Conservation (phyloP, 1,140 invertebrate genomes). For the Danaus melanippus region DNA sequence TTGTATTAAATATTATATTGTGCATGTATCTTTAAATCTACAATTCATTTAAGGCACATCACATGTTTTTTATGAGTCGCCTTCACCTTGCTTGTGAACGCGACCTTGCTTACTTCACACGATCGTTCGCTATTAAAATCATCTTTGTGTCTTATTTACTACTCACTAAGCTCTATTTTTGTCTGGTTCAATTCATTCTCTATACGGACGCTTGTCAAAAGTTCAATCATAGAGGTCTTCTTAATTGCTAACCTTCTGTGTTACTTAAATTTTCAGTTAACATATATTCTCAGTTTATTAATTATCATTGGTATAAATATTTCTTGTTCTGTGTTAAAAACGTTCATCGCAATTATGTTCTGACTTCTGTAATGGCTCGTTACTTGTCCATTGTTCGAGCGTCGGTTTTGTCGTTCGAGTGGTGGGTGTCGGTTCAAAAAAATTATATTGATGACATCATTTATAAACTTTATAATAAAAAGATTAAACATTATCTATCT, state of each 20-base stretch:
- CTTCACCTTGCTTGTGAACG: conserved; percentile 41
- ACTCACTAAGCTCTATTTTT: conserved; percentile 17
- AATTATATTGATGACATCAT: no score
- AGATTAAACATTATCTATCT: no score
- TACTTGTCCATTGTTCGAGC: not conserved
- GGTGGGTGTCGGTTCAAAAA: no score
- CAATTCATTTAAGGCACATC: conserved; percentile 4
- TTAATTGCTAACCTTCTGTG: no score
- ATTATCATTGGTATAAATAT: no score
- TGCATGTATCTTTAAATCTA: no score
- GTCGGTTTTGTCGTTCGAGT: not conserved
- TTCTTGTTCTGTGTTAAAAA: no score
- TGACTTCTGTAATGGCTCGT: not conserved
- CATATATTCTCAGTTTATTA: no score
- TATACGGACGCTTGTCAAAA: conserved; percentile 17
- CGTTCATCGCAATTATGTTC: not conserved
- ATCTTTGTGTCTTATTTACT: conserved; percentile 8
- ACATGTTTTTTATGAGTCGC: conserved; percentile 38
- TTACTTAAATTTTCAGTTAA: no score
- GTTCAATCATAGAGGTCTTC: conserved; percentile 21
- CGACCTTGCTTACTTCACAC: conserved; percentile 42
- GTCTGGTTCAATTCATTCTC: conserved; percentile 8
- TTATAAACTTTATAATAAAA: no score
- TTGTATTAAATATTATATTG: no score
- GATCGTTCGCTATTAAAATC: conserved; percentile 11